These are phyloP conservation scores for Myotis findleyi DNA, from an alignment of 2,797 vertebrate species.

Conservation along the genomic window DNA sequence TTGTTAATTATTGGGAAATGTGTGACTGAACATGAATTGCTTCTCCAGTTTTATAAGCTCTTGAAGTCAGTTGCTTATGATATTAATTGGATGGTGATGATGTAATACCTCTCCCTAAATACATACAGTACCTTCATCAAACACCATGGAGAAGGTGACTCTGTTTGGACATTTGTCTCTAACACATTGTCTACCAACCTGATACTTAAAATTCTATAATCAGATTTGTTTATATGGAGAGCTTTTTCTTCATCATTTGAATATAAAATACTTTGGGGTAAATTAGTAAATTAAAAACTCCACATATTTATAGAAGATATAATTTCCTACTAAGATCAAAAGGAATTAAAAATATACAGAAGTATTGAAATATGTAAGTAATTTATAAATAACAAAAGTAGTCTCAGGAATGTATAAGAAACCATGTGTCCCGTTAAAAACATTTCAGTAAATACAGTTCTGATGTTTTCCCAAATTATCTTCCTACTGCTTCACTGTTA, in stretches of 20 bases:
- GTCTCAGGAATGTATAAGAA: not conserved
- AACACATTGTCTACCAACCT: not conserved
- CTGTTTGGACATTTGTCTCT: not conserved
- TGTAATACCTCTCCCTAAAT: not conserved
- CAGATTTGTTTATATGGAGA: not conserved
- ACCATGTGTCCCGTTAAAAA: not conserved
- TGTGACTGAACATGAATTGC: not conserved
- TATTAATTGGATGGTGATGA: not conserved
- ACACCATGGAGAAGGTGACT: not conserved
- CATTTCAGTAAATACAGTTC: not conserved
- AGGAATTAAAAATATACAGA: not conserved
- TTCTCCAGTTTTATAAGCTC: not conserved
- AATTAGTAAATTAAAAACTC: not conserved
- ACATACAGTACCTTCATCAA: not conserved
- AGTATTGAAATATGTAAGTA: not conserved
- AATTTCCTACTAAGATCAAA: not conserved
- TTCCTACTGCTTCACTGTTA: not conserved
- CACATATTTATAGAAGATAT: not conserved
- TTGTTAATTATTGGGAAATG: not conserved
- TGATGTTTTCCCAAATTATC: not conserved
- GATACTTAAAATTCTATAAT: not conserved
- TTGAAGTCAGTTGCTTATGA: not conserved
- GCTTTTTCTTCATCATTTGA: not conserved
- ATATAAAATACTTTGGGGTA: not conserved
- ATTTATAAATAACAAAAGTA: not conserved